Percentiles rank a stretch among this genome's conserved stretches.
Evolutionary conservation across 2,797 vertebrate species (phyloP).

Genomic region (Esox lucius): DNA sequence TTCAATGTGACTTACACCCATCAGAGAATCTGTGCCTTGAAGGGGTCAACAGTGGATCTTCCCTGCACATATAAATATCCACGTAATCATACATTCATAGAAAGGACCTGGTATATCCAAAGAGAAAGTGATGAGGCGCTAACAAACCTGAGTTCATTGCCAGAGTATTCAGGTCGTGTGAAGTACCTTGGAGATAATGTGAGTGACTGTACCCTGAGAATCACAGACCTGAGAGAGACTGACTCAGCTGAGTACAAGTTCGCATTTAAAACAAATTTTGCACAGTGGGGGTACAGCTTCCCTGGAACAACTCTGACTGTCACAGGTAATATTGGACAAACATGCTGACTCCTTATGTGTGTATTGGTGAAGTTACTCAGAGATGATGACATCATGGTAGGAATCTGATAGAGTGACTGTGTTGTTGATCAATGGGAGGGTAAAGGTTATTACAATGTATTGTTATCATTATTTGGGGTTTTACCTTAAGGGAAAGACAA

Average conservation of each 20-base stretch:
- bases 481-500: too few relatives aligned
- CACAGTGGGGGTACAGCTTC: too few relatives aligned
- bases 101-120: background rate
- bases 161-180: conserved; percentile 22
- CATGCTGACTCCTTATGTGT: too few relatives aligned
- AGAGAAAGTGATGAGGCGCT: rapidly evolving
- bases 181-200: rapidly evolving
- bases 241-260: conserved; percentile 39
- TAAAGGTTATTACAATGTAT: too few relatives aligned
- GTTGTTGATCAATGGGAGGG: too few relatives aligned
- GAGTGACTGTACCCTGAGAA: conserved; percentile 1
- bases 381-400: too few relatives aligned
- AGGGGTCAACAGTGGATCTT: background rate
- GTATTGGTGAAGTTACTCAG: too few relatives aligned
- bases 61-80: conserved; percentile 2
- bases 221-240: conserved; percentile 25
- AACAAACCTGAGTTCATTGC: conserved; percentile 6
- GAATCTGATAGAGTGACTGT: too few relatives aligned
- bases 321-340: too few relatives aligned
- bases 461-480: too few relatives aligned
- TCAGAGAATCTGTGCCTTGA: background rate
- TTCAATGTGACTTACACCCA: background rate
- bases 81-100: background rate
- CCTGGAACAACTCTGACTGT: background rate
- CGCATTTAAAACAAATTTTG: conserved; percentile 9